These are phyloP conservation scores for Erebia palarica DNA, from an alignment of 2,888 invertebrate genomes.

Conservation along the genomic window DNA sequence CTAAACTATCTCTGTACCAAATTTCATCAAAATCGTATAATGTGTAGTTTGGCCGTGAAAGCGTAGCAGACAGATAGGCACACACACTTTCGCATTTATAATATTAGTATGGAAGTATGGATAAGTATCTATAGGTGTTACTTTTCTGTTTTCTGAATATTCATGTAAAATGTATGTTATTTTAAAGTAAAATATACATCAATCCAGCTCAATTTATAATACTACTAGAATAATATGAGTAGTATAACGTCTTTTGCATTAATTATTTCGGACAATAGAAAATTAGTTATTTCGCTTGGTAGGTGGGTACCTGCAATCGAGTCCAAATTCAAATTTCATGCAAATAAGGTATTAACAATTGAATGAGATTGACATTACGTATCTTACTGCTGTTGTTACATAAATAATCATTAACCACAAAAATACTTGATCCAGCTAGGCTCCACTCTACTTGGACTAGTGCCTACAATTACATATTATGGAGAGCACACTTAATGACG, in stretches of 20 bases:
- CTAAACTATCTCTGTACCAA: no score
- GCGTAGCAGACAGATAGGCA: no score
- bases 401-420: conserved; percentile 18
- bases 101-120: no score
- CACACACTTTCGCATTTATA: no score
- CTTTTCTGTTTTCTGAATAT: not conserved
- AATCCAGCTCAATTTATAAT: not conserved
- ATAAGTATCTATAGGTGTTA: no score
- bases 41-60: no score
- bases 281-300: not conserved
- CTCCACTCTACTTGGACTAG: conserved; percentile 53
- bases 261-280: conserved; percentile 7
- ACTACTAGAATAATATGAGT: not conserved
- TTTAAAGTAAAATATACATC: not conserved
- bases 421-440: conserved; percentile 39
- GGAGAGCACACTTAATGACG: conserved; percentile 58
- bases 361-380: conserved; percentile 4
- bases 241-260: not conserved
- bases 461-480: conserved; percentile 44
- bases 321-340: conserved; percentile 5
- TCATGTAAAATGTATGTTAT: not conserved
- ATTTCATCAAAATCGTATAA: no score
- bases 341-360: conserved; percentile 4
- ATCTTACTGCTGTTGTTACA: conserved; percentile 9
- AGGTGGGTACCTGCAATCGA: no score